A percentile compares a stretch with the other conserved stretches of the same genome.
phyloP scores from a whole-genome alignment of 2,888 invertebrate genomes.

The Syrphus vitripennis region DNA sequence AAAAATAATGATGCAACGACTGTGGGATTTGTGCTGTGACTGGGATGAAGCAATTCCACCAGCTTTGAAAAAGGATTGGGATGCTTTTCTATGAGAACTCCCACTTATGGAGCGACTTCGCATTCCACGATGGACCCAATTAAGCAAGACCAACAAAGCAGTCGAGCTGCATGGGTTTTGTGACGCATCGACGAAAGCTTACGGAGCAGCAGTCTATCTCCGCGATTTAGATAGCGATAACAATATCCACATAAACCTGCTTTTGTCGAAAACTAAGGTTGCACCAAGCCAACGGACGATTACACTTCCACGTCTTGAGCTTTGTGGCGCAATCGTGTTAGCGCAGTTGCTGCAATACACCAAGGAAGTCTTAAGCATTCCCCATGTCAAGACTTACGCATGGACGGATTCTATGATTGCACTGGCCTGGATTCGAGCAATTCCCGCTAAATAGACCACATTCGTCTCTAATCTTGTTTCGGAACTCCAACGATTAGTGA shows the following conservation, averaged over 20 bases:
- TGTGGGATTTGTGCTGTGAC: too few species aligned
- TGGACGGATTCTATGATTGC: background rate
- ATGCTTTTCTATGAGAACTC: background rate
- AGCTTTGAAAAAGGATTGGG: conserved; percentile 20
- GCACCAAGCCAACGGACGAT: conserved; percentile 1
- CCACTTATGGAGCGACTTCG: background rate
- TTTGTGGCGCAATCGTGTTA: background rate
- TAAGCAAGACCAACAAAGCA: background rate
- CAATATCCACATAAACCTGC: background rate
- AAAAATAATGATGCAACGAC: too few species aligned
- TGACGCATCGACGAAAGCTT: too few species aligned
- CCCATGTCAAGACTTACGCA: background rate
- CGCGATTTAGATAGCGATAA: background rate
- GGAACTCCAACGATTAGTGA: too few species aligned
- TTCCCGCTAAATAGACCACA: background rate
- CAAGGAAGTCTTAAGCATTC: background rate
- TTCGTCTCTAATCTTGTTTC: background rate
- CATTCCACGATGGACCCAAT: background rate
- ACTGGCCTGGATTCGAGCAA: background rate
- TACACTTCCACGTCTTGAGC: conserved; percentile 15
- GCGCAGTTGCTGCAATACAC: background rate
- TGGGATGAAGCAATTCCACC: too few species aligned
- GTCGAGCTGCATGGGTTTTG: background rate
- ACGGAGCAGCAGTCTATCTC: background rate
- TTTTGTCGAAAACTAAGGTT: conserved; percentile 9